Percentiles rank a stretch among this genome's conserved stretches.
These are phyloP conservation scores for Trichogramma pretiosum DNA, from an alignment of 1,140 invertebrate genomes.

Conservation along the genomic window DNA sequence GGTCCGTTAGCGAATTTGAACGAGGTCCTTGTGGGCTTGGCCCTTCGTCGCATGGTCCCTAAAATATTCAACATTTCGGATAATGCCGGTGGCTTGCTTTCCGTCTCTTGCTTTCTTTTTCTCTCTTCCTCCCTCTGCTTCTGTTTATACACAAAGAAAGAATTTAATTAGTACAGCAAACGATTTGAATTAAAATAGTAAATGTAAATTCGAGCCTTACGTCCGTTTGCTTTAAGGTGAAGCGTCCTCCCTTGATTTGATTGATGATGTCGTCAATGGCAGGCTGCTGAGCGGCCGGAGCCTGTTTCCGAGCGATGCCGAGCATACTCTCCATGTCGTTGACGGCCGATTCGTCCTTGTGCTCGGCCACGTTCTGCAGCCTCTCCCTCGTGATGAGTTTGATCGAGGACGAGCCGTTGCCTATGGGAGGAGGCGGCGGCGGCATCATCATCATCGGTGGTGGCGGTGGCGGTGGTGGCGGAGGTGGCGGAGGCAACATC, in stretches of 20 bases:
- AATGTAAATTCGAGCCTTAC: constrained; percentile 31
- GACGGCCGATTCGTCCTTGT: constrained; percentile 35
- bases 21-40: constrained; percentile 35
- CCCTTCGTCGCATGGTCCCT: constrained; percentile 55
- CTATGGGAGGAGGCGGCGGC: constrained; percentile 26
- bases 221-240: constrained; percentile 58
- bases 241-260: constrained; percentile 66
- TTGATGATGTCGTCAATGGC: constrained; percentile 67
- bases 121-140: constrained; percentile 49
- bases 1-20: constrained; percentile 27
- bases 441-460: constrained; percentile 33
- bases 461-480: constrained; percentile 38
- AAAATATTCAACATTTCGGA: constrained; percentile 64
- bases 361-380: constrained; percentile 18
- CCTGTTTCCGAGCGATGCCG: constrained; percentile 41
- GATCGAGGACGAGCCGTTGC: constrained; percentile 23
- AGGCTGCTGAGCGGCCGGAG: constrained; percentile 33
- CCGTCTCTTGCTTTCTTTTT: constrained; percentile 48
- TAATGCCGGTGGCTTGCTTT: constrained; percentile 52
- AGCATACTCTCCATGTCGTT: constrained; percentile 54
- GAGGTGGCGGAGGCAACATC: constrained; percentile 38
- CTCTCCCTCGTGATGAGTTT: constrained; percentile 33
- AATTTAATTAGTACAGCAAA: constrained; percentile 2
- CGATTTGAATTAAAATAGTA: too few species aligned
- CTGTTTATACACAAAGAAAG: constrained; percentile 23